Evolutionary conservation across 1,140 invertebrate genomes (phyloP).

Genomic region (Centruroides vittatus): DNA sequence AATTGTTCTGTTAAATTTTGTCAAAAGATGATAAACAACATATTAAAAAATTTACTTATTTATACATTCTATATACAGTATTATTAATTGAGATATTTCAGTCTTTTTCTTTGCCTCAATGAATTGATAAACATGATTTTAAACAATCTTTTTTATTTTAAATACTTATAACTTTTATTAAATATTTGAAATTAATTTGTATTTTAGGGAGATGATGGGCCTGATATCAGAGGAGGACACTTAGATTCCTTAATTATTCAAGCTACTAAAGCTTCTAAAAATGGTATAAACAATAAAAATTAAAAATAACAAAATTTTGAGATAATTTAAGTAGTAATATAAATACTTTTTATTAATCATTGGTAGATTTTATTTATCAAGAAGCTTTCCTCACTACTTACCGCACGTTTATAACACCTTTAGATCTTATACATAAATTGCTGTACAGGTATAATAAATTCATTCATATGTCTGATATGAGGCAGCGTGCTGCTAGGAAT

Average conservation of each 20-base stretch:
- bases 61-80: too few relatives aligned
- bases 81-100: too few relatives aligned
- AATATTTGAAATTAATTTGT: too few relatives aligned
- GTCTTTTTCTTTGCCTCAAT: too few relatives aligned
- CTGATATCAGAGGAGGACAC: conserved; percentile 75
- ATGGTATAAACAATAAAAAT: conserved; percentile 37
- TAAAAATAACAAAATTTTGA: too few relatives aligned
- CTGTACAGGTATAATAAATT: conserved; percentile 74
- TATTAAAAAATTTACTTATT: too few relatives aligned
- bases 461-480: conserved; percentile 31
- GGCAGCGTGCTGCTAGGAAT: conserved; percentile 66
- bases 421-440: conserved; percentile 72
- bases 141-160: too few relatives aligned
- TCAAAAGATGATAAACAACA: too few relatives aligned
- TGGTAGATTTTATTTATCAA: conserved; percentile 79
- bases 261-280: conserved; percentile 80
- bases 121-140: too few relatives aligned
- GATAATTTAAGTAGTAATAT: too few relatives aligned
- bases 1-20: too few relatives aligned
- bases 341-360: background rate
- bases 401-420: conserved; percentile 81
- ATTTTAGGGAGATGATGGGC: conserved; percentile 49
- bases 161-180: too few relatives aligned
- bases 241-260: conserved; percentile 84
- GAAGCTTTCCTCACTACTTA: conserved; percentile 96